Evolutionary conservation across 2,888 invertebrate species (phyloP), one percentile per base, ranked within the genome.

Genomic region (Exephanes ischioxanthus): DNA sequence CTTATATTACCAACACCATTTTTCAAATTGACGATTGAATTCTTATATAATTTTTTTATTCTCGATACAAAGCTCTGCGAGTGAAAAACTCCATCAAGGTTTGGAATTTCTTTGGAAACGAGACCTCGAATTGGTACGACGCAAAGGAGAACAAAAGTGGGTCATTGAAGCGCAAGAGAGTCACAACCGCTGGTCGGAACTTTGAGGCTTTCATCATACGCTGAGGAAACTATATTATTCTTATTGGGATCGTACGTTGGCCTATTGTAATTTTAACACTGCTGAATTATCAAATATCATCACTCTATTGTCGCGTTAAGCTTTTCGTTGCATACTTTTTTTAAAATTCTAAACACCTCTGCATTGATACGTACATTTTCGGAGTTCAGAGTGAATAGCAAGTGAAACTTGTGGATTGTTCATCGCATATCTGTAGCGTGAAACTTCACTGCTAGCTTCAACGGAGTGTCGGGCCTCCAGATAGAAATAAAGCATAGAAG

Each of bases 41-140:
- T 45, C 45, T 14, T 45, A 45, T 45, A 3, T 14, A 45, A 45
- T 45, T 14, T 1, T 11, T 14, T 45, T 45, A 14, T 3, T 14
- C 14, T 45, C 14, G 45, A 45, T 45, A 45, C 45, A 45, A 45
- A 92, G 92, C 89, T 22, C 63, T 88, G 45, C 89, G 89, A n/a
- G 66, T 58, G 6, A 78, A 75, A 0, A 88, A 89, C 2, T 82
- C 87, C 3, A 37, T 92, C 7, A 76, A 86, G 0, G 86, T 90
- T 55, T 92, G 91, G 91, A 89, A 92, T 71, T 91, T 92, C 72
- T 92, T 92, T 63, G 92, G 92, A 1, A 77, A 89, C 73, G 87
- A 90, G 33, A 58, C 45, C 1, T 73, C 71, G 7, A 80, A 75
- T 3, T 88, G 88, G 88, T 14, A 48, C 22, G 77, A 81, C 3